Evolutionary conservation across 2,113 vertebrate genomes (phyloP), one percentile per base, ranked within the genome.

Genomic region (Phaetusa simplex): DNA sequence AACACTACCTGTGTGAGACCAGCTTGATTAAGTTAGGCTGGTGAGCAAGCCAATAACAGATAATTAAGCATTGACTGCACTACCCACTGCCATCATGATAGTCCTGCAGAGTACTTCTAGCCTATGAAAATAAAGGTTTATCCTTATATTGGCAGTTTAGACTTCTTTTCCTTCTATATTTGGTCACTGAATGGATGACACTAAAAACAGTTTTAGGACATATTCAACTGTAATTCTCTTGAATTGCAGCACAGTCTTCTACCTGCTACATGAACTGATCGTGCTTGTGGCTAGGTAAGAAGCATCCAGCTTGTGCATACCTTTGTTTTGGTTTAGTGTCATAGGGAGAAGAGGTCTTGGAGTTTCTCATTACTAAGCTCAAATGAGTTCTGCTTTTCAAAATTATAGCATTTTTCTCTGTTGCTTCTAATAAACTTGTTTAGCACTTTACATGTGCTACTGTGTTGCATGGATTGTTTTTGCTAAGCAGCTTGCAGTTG

Each of bases 261-360:
- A 12, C 19, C 27, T 71, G 24, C 52, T 56, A 2, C 7, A 2
- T 55, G 38, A 88, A 71, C 16, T 34, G 42, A 10, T 40, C 1
- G 0, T 36, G 13, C 18, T 36, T 27, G 6, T 69, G 34, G 43
- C 14, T 78, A 11, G 67, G 22, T 67, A 50, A 45, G 77, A 62
- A 52, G 12, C 24, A 45, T 66, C 27, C 0, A 2, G 20, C 11
- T 40, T 58, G 24, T 3, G 2, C 14, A 5, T 61, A 27, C n/a
- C 59, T 84, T 84, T 74, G 43, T n/a, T 82, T 76, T 62, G 20
- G 23, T n/a, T 38, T 43, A 53, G 12, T 74, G 24, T 88, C 43
- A 1, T 2, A 65, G 29, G 11, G 53, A 79, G 66, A 40, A 79
- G 66, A 40, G 14, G 16, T 32, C 17, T 55, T 38, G 8, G 24